Base-by-base conservation (phyloP, 1,140 invertebrate species). In the Philotrypesis tridentata region DNA sequence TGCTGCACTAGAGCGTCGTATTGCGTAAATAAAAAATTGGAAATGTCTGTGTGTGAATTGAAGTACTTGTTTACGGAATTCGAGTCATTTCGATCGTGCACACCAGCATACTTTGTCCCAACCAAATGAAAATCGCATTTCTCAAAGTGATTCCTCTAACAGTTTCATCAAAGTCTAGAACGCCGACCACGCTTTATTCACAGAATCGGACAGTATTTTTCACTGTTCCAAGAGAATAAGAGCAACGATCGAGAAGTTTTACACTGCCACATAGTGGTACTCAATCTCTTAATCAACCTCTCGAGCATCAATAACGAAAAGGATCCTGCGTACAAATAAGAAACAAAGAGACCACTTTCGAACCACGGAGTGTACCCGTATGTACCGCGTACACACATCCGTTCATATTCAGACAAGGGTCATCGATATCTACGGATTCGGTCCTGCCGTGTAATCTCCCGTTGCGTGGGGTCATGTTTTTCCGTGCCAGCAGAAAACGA, bases 401-500 rank as follows among this genome's bases (percentile, higher is more conserved):
- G 23, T 27, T 43, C 12, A 7, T 55, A 55, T 55, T 17, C 48
- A 55, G 48, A n/a, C 48, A 55, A 55, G 17, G 17, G 48, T 55
- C n/a, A 48, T 43, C 33, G 71, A 73, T 43, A 73, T 25, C 9
- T 37, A 43, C 3, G 25, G 33, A 37, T n/a, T 70, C 68, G 68
- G 72, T 63, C 29, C 21, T 27, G n/a, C n/a, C n/a, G 37, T 25
- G 72, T 27, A 60, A 55, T 70, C 25, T 27, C 31, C 43, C n/a
- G 48, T 55, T 55, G 55, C 17, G 61, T 74, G 79, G 21, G 79
- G 37, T 74, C 71, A 31, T 74, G 71, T 55, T 80, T 43, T 67
- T 74, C 79, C 79, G 27, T 61, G 27, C 68, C 48, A 60, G 12
- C 70, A 73, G 33, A 73, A 79, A 79, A 79, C 63, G n/a, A 55